These are phyloP conservation scores for Clivina fossor DNA, from an alignment of 2,888 invertebrate species.

Conservation along the genomic window DNA sequence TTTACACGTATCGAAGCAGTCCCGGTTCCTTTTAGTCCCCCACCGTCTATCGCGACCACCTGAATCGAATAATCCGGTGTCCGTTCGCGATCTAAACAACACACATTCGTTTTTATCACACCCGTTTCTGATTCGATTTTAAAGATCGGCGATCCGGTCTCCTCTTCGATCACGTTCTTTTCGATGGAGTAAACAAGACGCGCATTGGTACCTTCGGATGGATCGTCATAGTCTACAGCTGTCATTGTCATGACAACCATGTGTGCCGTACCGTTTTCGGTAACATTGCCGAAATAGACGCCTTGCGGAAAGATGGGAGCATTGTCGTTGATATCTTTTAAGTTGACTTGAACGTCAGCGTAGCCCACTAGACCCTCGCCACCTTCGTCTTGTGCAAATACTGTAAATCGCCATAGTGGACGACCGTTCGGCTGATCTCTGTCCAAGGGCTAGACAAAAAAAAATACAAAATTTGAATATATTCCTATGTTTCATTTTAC, in stretches of 20 bases:
- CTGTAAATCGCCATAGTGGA: constrained; percentile 94
- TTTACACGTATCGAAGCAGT: constrained; percentile 94
- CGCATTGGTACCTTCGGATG: constrained; percentile 93
- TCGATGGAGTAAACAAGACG: constrained; percentile 93
- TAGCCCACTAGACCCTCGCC: constrained; percentile 95
- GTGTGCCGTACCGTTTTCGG: constrained; percentile 94
- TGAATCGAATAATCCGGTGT: constrained; percentile 98
- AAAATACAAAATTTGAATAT: no score
- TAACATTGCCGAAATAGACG: constrained; percentile 92
- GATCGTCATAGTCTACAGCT: constrained; percentile 96
- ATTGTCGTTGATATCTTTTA: constrained; percentile 97
- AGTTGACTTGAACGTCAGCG: constrained; percentile 95
- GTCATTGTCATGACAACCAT: constrained; percentile 99
- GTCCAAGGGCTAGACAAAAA: constrained; percentile 88
- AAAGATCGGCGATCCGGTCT: constrained; percentile 93
- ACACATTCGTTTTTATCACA: constrained; percentile 95
- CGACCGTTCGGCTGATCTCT: constrained; percentile 95
- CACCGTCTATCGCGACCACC: constrained; percentile 94
- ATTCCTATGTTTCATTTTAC: no score
- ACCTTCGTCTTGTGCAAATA: constrained; percentile 94
- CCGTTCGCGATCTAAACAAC: constrained; percentile 89
- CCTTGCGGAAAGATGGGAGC: constrained; percentile 95
- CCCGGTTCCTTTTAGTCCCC: constrained; percentile 92
- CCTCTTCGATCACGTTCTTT: constrained; percentile 96
- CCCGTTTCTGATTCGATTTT: constrained; percentile 96